These are phyloP conservation scores for Hippasteria phrygiana DNA, from an alignment of 53 echinoderm and acorn worm genomes.

Conservation along the genomic window DNA sequence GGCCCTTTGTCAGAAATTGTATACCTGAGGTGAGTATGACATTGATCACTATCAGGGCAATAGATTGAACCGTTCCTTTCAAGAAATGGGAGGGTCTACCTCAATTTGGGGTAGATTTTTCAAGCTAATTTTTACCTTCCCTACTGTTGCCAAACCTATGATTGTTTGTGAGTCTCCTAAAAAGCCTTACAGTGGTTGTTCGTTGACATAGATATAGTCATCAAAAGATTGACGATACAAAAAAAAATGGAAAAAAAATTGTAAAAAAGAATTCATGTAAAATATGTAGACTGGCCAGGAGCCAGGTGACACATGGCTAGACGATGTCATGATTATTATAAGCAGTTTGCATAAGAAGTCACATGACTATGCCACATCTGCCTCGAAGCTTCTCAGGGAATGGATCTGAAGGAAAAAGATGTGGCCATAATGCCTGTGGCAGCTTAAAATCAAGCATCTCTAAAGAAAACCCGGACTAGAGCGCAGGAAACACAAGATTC, in stretches of 20 bases:
- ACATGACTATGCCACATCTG: slow-evolving; percentile 63
- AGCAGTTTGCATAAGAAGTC: slow-evolving; percentile 58
- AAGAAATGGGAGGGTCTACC: not conserved
- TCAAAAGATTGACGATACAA: not conserved
- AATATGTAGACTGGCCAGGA: slow-evolving; percentile 14
- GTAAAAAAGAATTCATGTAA: not conserved
- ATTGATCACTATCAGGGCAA: not conserved
- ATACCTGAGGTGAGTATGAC: not conserved
- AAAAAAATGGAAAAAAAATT: not conserved
- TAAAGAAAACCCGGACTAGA: not conserved
- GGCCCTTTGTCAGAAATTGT: not conserved
- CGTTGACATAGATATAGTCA: not conserved
- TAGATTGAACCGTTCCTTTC: not conserved
- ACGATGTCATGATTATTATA: slow-evolving; percentile 14
- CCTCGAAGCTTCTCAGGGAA: slow-evolving; percentile 64
- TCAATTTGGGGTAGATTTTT: too few relatives aligned
- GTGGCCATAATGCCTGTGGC: not conserved
- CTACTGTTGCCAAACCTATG: too few relatives aligned
- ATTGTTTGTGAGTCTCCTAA: too few relatives aligned
- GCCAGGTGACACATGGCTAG: slow-evolving; percentile 8
- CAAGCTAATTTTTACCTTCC: too few relatives aligned
- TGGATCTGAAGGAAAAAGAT: not conserved
- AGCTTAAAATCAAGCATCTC: not conserved
- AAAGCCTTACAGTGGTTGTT: not conserved
- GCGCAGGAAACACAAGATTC: not conserved